These are phyloP conservation scores for Manis pentadactyla DNA, from an alignment of 2,797 vertebrate species.

Conservation along the genomic window DNA sequence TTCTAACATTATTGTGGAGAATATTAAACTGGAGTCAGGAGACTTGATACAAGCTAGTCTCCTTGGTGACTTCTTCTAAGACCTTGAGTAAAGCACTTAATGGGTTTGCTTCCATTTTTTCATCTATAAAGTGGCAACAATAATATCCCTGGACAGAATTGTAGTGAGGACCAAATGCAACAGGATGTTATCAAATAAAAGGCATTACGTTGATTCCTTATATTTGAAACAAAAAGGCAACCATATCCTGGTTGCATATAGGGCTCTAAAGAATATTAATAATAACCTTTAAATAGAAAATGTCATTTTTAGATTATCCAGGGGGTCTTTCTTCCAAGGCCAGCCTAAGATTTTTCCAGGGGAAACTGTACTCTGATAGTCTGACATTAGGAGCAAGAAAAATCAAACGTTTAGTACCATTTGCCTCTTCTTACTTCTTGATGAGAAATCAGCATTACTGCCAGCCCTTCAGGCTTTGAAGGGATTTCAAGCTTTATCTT, in stretches of 20 bases:
- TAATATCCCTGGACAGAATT: background rate
- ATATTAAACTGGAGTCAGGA: background rate
- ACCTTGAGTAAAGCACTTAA: background rate
- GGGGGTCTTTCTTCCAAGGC: background rate
- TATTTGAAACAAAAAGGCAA: slow-evolving; percentile 16
- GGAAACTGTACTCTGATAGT: slow-evolving; percentile 16
- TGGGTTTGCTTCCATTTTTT: background rate
- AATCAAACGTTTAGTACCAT: background rate
- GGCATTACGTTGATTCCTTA: background rate
- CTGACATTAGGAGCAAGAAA: slow-evolving; percentile 56
- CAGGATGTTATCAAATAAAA: background rate
- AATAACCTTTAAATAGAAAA: slow-evolving; percentile 34
- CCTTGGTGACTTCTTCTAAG: background rate
- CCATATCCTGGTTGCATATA: background rate
- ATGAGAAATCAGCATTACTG: slow-evolving; percentile 47
- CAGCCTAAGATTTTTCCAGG: background rate
- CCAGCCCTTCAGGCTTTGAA: slow-evolving; percentile 42
- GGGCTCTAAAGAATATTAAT: background rate
- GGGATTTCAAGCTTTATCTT: slow-evolving; percentile 62
- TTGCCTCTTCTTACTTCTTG: slow-evolving; percentile 38
- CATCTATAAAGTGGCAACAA: background rate
- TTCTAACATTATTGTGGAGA: background rate
- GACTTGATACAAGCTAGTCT: background rate
- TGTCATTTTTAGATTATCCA: background rate
- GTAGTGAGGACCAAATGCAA: background rate